These are phyloP conservation scores for Cheirogaleus medius DNA, from an alignment of 2,113 vertebrate genomes.

Conservation along the genomic window DNA sequence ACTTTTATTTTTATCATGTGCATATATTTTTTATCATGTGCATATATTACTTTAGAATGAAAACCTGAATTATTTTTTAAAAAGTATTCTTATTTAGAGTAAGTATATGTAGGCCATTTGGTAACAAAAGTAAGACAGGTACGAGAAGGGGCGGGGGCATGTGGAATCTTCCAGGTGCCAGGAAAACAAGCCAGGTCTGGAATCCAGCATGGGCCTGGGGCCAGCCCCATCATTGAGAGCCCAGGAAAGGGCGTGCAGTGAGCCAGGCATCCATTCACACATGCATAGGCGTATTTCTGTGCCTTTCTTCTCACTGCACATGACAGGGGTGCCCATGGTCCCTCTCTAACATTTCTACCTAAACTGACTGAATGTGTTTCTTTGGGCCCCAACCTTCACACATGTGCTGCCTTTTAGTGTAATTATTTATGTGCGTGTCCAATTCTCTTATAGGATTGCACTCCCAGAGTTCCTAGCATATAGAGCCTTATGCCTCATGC, in stretches of 20 bases:
- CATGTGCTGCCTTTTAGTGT: background rate
- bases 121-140: conserved; percentile 5
- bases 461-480: background rate
- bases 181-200: background rate
- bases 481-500: background rate
- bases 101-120: conserved; percentile 43
- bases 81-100: conserved; percentile 32
- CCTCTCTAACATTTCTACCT: background rate
- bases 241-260: background rate
- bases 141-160: background rate
- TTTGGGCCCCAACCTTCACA: background rate
- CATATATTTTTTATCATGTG: background rate
- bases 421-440: background rate
- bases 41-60: conserved; percentile 29
- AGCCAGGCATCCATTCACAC: background rate
- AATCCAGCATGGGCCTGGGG: background rate
- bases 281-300: background rate
- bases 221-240: background rate
- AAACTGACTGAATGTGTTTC: background rate
- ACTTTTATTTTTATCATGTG: background rate
- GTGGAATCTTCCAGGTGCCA: conserved; percentile 15
- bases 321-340: background rate
- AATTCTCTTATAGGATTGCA: background rate
- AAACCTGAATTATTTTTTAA: conserved; percentile 42
- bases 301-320: background rate